Base-by-base conservation (phyloP, 1,140 invertebrate genomes). In the Zaprionus africanus region DNA sequence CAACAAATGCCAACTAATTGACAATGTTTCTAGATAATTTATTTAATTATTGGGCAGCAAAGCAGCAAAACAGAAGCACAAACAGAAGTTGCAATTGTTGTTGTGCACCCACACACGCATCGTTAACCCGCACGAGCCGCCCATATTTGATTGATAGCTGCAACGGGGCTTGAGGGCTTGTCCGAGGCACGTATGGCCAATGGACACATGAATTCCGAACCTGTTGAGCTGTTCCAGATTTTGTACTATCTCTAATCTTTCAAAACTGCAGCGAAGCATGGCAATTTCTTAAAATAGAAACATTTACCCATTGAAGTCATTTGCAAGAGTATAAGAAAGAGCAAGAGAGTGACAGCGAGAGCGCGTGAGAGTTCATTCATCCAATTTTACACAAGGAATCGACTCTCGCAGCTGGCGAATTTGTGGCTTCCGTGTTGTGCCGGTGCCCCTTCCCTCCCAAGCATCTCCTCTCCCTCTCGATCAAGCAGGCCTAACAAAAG, bases 221-320 rank as follows among this genome's bases (percentile, higher is more conserved):
- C 46, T 51, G 19, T 51, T 24, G 19, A 22, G 46, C 19, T 51
- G 5, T 51, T 22, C 22, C 19, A 51, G 19, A 22, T 24, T 51
- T 51, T 17, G 2, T 46, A 17, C 41, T 17, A 46, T 46, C 41
- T 19, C 41, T 46, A 46, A 46, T 46, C 41, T 41, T 41, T 15
- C 5, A 41, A 6, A 41, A 41, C 38, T 43, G n/a, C n/a, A 17
- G n/a, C 41, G 9, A n/a, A 6, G 41, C n/a, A 43, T 22, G 22
- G 24, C 17, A 41, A 31, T 19, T 70, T 81, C 84, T 88, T 88
- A 81, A 87, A 69, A 88, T 88, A 88, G 53, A 17, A 41, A 67
- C 62, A 69, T 68, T 83, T 88, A 88, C 78, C 84, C 83, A 88
- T 87, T 88, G 69, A 66, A 77, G 84, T 75, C 72, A 81, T 70